Conservation (phyloP, 2,888 invertebrate genomes). For the Drosophila phalerata region DNA sequence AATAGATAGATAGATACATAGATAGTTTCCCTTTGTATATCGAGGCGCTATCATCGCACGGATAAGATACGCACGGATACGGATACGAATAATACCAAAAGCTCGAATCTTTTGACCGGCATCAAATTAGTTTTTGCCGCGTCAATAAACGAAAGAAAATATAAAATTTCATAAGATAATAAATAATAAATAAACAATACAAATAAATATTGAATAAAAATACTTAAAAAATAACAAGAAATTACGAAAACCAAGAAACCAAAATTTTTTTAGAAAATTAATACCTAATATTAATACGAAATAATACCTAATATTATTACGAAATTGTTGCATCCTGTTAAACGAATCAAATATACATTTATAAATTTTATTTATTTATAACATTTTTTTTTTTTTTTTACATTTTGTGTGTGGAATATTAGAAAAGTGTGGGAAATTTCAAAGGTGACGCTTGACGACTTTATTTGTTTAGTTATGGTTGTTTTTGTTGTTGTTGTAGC, state of each 20-base stretch:
- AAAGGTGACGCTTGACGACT: constrained; percentile 19
- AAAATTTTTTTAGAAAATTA: not conserved
- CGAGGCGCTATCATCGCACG: constrained; percentile 65
- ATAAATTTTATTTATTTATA: not conserved
- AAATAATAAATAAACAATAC: too few species aligned
- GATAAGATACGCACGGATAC: constrained; percentile 51
- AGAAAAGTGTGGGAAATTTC: constrained; percentile 10
- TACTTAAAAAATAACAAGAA: too few species aligned
- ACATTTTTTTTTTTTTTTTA: not conserved
- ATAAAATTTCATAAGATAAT: too few species aligned
- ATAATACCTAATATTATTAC: too few species aligned
- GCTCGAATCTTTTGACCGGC: constrained; percentile 43
- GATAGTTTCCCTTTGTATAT: constrained; percentile 72
- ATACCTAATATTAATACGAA: too few species aligned
- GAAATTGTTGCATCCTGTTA: constrained; percentile 13
- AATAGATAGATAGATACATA: constrained; percentile 64
- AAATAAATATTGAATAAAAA: too few species aligned
- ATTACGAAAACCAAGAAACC: constrained; percentile 1
- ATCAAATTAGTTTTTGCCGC: constrained; percentile 32
- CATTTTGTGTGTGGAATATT: constrained; percentile 1
- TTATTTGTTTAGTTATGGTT: not conserved
- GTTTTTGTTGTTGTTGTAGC: not conserved
- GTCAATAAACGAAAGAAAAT: constrained; percentile 9
- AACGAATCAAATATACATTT: constrained; percentile 1
- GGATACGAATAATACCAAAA: constrained; percentile 13